Percentiles rank a stretch among this genome's conserved stretches.
Conservation (phyloP, 1,140 invertebrate genomes). For the Frieseomelitta varia region DNA sequence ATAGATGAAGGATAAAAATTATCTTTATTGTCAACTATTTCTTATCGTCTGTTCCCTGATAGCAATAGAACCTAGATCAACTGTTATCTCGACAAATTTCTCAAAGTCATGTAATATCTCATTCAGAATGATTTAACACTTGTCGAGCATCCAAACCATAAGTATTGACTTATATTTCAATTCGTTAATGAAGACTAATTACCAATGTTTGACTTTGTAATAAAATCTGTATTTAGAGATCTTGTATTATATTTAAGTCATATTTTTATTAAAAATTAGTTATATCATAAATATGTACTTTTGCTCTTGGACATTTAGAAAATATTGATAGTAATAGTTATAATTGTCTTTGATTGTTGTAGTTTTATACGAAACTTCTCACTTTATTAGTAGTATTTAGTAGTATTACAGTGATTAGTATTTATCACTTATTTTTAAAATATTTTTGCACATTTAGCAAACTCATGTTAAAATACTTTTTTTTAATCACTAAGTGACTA, state of each 20-base stretch:
- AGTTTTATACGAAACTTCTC: background rate
- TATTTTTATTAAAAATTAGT: background rate
- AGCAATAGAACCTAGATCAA: constrained; percentile 26
- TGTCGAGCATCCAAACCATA: background rate
- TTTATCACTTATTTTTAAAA: background rate
- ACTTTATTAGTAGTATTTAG: too few relatives aligned
- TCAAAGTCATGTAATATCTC: constrained; percentile 31
- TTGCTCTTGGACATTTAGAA: too few relatives aligned
- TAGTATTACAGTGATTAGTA: too few relatives aligned
- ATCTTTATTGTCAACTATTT: background rate
- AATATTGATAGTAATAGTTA: background rate
- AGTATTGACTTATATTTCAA: background rate
- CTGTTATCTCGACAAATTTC: constrained; percentile 34
- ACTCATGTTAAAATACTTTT: background rate
- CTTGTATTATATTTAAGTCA: background rate
- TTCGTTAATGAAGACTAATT: background rate
- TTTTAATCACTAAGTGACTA: background rate
- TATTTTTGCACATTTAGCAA: too few relatives aligned
- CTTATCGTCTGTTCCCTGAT: constrained; percentile 43
- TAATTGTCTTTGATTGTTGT: background rate
- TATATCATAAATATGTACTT: too few relatives aligned
- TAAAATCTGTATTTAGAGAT: background rate
- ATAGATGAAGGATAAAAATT: background rate
- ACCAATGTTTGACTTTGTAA: background rate
- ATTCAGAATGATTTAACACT: background rate